These are phyloP conservation scores for Lymantria dispar DNA, from an alignment of 2,888 invertebrate genomes.

Conservation along the genomic window DNA sequence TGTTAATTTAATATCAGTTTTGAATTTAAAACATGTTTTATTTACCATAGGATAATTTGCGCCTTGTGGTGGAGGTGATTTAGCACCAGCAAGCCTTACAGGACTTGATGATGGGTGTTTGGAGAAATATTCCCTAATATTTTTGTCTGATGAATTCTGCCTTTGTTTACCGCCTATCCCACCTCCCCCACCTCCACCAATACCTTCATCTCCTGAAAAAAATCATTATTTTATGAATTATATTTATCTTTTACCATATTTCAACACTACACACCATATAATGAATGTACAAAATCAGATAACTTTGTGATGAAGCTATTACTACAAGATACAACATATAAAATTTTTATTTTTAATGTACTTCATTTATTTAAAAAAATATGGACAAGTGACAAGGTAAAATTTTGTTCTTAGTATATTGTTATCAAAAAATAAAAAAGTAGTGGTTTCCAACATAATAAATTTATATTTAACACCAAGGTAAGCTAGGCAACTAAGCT, in stretches of 20 bases:
- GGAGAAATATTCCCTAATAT: conserved; percentile 95
- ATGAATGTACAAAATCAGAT: too few species aligned
- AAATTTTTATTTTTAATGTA: too few species aligned
- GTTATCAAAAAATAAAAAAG: too few species aligned
- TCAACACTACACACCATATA: neutral
- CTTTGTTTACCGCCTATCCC: conserved; percentile 67
- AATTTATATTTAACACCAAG: too few species aligned
- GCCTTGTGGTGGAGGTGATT: conserved; percentile 91
- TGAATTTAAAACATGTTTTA: conserved; percentile 7
- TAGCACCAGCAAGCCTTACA: conserved; percentile 90
- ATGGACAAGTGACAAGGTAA: too few species aligned
- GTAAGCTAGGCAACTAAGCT: too few species aligned
- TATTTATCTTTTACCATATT: neutral
- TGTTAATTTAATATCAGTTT: neutral
- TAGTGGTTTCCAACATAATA: too few species aligned
- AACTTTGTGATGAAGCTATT: too few species aligned
- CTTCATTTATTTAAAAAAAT: too few species aligned
- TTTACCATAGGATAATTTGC: conserved; percentile 91
- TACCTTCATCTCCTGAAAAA: conserved; percentile 77
- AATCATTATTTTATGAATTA: neutral
- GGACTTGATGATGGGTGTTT: conserved; percentile 93
- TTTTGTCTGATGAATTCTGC: conserved; percentile 85
- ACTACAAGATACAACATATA: too few species aligned
- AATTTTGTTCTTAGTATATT: too few species aligned
- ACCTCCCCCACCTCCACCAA: conserved; percentile 82